Evolutionary conservation across 2,888 invertebrate genomes (phyloP).

Genomic region (Melitaea athalia): DNA sequence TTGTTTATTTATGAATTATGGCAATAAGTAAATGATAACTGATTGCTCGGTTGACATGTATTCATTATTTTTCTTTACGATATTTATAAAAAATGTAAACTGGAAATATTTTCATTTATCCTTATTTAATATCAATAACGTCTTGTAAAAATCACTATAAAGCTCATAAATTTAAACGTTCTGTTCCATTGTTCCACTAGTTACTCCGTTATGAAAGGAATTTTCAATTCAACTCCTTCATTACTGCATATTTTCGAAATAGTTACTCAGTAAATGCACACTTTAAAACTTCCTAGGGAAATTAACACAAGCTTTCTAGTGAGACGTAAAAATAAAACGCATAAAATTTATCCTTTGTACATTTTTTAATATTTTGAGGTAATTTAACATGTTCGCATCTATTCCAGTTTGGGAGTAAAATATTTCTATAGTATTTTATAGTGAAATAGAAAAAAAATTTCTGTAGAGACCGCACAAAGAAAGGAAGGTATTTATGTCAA

Average conservation of each 20-base stretch:
- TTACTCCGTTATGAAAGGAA: constrained; percentile 40
- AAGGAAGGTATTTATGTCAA: constrained; percentile 32
- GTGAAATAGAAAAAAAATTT: constrained; percentile 27
- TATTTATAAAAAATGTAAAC: not conserved
- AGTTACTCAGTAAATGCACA: constrained; percentile 34
- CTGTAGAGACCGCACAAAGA: constrained; percentile 20
- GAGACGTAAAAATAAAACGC: constrained; percentile 30
- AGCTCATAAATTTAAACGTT: constrained; percentile 28
- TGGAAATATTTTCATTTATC: constrained; percentile 1
- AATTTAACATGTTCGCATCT: not conserved
- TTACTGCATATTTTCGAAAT: constrained; percentile 48
- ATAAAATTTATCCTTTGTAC: constrained; percentile 25
- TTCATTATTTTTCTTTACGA: too few relatives aligned
- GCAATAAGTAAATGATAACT: too few relatives aligned
- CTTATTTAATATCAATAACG: constrained; percentile 5
- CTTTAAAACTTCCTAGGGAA: constrained; percentile 47
- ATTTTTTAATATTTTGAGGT: not conserved
- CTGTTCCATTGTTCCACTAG: constrained; percentile 26
- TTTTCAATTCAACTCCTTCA: constrained; percentile 46
- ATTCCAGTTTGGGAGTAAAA: constrained; percentile 13
- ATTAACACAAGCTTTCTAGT: constrained; percentile 46
- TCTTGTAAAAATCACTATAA: constrained; percentile 17
- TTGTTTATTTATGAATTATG: too few relatives aligned
- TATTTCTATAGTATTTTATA: constrained; percentile 5
- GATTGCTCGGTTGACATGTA: too few relatives aligned